A percentile compares a stretch with the other conserved stretches of the same genome.
These are phyloP conservation scores for Paracentrotus lividus DNA, from an alignment of 53 echinoderm and acorn worm species.

Conservation along the genomic window DNA sequence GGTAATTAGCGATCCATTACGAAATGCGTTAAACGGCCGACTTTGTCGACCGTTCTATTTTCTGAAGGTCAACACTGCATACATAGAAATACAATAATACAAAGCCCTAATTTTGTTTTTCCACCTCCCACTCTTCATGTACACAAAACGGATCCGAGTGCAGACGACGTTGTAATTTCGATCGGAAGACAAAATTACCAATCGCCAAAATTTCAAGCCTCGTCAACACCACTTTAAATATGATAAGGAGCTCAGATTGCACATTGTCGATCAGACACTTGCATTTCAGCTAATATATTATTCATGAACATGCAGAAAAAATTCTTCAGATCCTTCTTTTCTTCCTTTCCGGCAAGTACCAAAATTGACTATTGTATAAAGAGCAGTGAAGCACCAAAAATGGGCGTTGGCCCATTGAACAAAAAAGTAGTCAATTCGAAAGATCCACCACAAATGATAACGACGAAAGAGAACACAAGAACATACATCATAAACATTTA, in stretches of 20 bases:
- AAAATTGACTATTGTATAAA: not conserved
- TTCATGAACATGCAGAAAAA: not conserved
- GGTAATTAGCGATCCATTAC: too few species aligned
- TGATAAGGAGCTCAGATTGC: not conserved
- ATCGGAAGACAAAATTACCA: not conserved
- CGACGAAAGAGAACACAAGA: not conserved
- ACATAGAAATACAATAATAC: not conserved
- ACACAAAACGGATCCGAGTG: not conserved
- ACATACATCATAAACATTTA: not conserved
- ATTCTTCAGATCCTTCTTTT: not conserved
- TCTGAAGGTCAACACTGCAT: constrained; percentile 1
- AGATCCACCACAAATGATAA: not conserved
- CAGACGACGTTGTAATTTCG: not conserved
- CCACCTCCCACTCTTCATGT: not conserved
- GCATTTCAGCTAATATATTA: not conserved
- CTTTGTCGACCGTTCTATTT: not conserved
- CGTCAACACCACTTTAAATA: not conserved
- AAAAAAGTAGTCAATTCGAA: not conserved
- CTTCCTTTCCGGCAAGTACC: not conserved
- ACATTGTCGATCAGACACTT: not conserved
- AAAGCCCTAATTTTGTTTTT: constrained; percentile 1
- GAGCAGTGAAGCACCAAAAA: not conserved
- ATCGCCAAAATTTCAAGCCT: not conserved
- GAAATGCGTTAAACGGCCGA: too few species aligned
- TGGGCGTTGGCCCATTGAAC: not conserved